These are phyloP conservation scores for Hemistola chrysoprasaria DNA, from an alignment of 2,888 invertebrate genomes.

Conservation along the genomic window DNA sequence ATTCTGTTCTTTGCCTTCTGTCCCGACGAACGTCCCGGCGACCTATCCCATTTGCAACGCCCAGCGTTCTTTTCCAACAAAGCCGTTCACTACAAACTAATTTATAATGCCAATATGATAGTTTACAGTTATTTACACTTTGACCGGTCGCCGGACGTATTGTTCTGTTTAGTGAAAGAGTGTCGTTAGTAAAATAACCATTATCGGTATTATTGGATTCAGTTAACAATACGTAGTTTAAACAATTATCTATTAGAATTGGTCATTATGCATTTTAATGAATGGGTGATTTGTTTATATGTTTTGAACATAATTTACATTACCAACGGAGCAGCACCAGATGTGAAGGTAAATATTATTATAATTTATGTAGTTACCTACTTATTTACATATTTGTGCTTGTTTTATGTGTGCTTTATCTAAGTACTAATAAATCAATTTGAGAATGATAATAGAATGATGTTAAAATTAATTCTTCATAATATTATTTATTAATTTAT, in stretches of 20 bases:
- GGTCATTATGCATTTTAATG: slow-evolving; percentile 66
- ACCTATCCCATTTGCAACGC: slow-evolving; percentile 43
- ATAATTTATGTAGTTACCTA: not conserved
- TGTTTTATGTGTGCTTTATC: not conserved
- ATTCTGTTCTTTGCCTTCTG: slow-evolving; percentile 69
- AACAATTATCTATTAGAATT: slow-evolving; percentile 8
- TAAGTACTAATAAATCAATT: too few species aligned
- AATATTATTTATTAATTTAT: too few species aligned
- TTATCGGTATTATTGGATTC: slow-evolving; percentile 29
- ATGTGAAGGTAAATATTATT: slow-evolving; percentile 62
- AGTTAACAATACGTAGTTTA: slow-evolving; percentile 18
- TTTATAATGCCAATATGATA: slow-evolving; percentile 62
- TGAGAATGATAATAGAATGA: too few species aligned
- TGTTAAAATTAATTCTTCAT: too few species aligned
- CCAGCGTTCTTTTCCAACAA: slow-evolving; percentile 44
- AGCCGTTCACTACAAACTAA: slow-evolving; percentile 39
- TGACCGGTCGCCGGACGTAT: slow-evolving; percentile 46
- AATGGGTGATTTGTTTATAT: slow-evolving; percentile 60
- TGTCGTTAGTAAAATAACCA: slow-evolving; percentile 46
- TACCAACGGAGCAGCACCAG: slow-evolving; percentile 55
- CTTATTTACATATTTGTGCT: not conserved
- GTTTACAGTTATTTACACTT: slow-evolving; percentile 47
- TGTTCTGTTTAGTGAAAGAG: slow-evolving; percentile 60
- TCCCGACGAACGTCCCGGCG: slow-evolving; percentile 59
- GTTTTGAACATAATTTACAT: slow-evolving; percentile 59